Percentiles rank a stretch among this genome's conserved stretches.
These are phyloP conservation scores for Drosophila pseudoobscura DNA, from an alignment of 1,140 invertebrate genomes.

Conservation along the genomic window DNA sequence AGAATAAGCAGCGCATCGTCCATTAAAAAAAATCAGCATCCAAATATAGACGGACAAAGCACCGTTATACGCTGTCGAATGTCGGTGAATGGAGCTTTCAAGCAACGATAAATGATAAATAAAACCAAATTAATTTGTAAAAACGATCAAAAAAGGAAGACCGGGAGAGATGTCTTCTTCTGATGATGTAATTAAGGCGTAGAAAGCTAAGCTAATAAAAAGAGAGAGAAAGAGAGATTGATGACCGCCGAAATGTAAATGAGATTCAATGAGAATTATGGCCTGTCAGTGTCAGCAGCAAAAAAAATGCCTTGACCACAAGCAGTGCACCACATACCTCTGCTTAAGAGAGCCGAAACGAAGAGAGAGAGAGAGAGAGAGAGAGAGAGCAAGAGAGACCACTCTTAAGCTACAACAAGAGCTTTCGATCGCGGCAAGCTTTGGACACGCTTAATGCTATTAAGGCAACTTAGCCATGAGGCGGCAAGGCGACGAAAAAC, in stretches of 20 bases:
- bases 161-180: slow-evolving; percentile 31
- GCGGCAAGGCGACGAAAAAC: slow-evolving; percentile 45
- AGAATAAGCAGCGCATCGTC: slow-evolving; percentile 53
- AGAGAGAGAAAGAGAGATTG: slow-evolving; percentile 40
- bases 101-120: slow-evolving; percentile 35
- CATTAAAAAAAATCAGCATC: slow-evolving; percentile 14
- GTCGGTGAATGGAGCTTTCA: slow-evolving; percentile 50
- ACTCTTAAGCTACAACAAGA: slow-evolving; percentile 16
- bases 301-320: slow-evolving; percentile 30
- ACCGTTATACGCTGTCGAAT: slow-evolving; percentile 30
- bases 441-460: slow-evolving; percentile 67
- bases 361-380: not conserved
- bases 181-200: slow-evolving; percentile 74
- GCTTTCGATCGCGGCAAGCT: slow-evolving; percentile 57
- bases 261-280: slow-evolving; percentile 35
- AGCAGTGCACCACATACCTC: slow-evolving; percentile 6
- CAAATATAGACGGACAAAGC: slow-evolving; percentile 19
- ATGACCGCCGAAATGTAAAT: slow-evolving; percentile 60
- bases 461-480: slow-evolving; percentile 72
- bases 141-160: slow-evolving; percentile 15
- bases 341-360: slow-evolving; percentile 24
- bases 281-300: slow-evolving; percentile 17
- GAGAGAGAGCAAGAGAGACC: not conserved
- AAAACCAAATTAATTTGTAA: slow-evolving; percentile 62
- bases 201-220: slow-evolving; percentile 46